Conservation (phyloP, 2,797 vertebrate genomes). For the Semaprochilodus insignis region DNA sequence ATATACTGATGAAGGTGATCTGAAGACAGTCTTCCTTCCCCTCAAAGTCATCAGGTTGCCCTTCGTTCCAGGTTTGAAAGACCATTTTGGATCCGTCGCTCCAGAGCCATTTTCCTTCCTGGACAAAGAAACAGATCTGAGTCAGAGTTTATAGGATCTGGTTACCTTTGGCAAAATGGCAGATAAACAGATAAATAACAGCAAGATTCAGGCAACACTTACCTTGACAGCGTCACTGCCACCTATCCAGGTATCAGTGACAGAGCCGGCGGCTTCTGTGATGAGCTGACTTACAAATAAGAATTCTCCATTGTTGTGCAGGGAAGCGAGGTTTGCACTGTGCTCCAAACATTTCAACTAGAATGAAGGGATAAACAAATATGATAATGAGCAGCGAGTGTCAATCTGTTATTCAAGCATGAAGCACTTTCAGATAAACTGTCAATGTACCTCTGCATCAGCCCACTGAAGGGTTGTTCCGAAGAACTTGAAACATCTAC, state of each 20-base stretch:
- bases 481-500: too few species aligned
- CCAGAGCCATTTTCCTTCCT: slow-evolving; percentile 19
- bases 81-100: slow-evolving; percentile 11
- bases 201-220: background rate
- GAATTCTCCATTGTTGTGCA: background rate
- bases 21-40: background rate
- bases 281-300: background rate
- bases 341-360: background rate
- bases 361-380: background rate
- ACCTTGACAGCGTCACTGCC: background rate
- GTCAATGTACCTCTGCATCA: too few species aligned
- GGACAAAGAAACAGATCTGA: background rate
- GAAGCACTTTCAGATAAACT: too few species aligned
- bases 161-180: background rate
- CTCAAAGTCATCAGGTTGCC: background rate
- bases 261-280: background rate
- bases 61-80: background rate
- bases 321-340: background rate
- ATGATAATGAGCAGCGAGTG: too few species aligned
- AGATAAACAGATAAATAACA: background rate
- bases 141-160: too few species aligned
- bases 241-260: background rate
- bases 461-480: too few species aligned
- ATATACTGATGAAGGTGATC: background rate
- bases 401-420: too few species aligned